These are phyloP conservation scores for Zenarchopterus dispar DNA, from an alignment of 2,797 vertebrate species.

Conservation along the genomic window DNA sequence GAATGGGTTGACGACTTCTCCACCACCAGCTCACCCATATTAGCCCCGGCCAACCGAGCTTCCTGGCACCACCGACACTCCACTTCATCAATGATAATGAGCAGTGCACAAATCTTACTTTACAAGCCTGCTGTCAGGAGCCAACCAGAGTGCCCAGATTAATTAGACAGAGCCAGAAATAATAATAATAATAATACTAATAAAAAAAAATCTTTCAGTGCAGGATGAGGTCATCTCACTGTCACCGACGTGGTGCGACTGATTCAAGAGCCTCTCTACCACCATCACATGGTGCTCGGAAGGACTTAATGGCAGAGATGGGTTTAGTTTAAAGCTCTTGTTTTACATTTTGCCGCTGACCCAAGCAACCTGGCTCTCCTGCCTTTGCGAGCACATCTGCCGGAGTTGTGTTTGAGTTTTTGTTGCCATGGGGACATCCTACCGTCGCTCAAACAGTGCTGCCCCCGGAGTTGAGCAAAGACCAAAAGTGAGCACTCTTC, in stretches of 20 bases:
- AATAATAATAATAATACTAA: slow-evolving; percentile 48
- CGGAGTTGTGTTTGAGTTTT: slow-evolving; percentile 30
- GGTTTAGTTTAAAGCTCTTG: slow-evolving; percentile 42
- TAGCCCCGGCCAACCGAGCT: slow-evolving; percentile 67
- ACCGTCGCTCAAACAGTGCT: slow-evolving; percentile 21
- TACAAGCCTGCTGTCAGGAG: slow-evolving; percentile 80
- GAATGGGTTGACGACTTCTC: slow-evolving; percentile 72
- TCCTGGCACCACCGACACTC: slow-evolving; percentile 71
- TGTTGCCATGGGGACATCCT: slow-evolving; percentile 60
- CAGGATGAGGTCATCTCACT: slow-evolving; percentile 69
- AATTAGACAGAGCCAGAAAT: slow-evolving; percentile 78
- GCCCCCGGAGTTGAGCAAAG: slow-evolving; percentile 29
- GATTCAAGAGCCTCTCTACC: slow-evolving; percentile 49
- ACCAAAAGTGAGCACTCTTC: slow-evolving; percentile 30
- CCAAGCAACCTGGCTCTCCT: slow-evolving; percentile 18
- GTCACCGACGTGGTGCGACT: slow-evolving; percentile 49
- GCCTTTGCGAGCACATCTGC: slow-evolving; percentile 29
- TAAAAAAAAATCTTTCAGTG: slow-evolving; percentile 33
- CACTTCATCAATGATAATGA: slow-evolving; percentile 83
- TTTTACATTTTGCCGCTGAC: slow-evolving; percentile 49
- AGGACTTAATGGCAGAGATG: slow-evolving; percentile 18
- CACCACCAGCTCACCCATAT: slow-evolving; percentile 72
- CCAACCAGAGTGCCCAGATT: slow-evolving; percentile 74
- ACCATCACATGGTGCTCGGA: slow-evolving; percentile 18
- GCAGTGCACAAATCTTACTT: slow-evolving; percentile 79